Evolutionary conservation across 1,140 invertebrate genomes (phyloP), one percentile per base, ranked within the genome.

Genomic region (Elymnias hypermnestra): DNA sequence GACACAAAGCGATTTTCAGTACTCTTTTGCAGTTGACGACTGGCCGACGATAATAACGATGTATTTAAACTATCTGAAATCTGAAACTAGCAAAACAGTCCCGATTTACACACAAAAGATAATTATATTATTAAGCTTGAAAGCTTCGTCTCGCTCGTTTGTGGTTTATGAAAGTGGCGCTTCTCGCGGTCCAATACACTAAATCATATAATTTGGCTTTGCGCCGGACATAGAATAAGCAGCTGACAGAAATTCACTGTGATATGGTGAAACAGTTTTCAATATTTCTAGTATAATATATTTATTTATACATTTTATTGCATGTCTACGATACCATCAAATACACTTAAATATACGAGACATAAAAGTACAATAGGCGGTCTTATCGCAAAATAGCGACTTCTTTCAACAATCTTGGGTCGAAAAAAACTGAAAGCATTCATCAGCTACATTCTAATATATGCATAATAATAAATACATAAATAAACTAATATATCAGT

Each of bases 201-300:
- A 73, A 75, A 81, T 77, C 72, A 77, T 77, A 70, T 44, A 66
- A 68, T 72, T 75, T 81, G 73, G 72, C 76, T 66, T 53, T 49
- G 53, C 57, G 72, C 73, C 76, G 57, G 51, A 42, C 61, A 72
- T 64, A 69, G 69, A 73, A 42, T 50, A 61, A 38, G 41, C 21
- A 41, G 29, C 44, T 43, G 12, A 29, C 19, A 10, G 7, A 5
- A 21, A n/a, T 50, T 50, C n/a, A 33, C 25, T 43, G 35, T 26
- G 8, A 50, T 7, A 38, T 31, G 35, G 36, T n/a, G n/a, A n/a
- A n/a, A n/a, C n/a, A n/a, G n/a, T n/a, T n/a, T n/a, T n/a, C n/a
- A n/a, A n/a, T n/a, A n/a, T n/a, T n/a, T n/a, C n/a, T n/a, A n/a
- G n/a, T n/a, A n/a, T n/a, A n/a, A n/a, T n/a, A n/a, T n/a, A n/a